Percentiles rank a stretch among this genome's conserved stretches.
Conservation (phyloP, 2,113 vertebrate genomes). For the Chaenocephalus aceratus region DNA sequence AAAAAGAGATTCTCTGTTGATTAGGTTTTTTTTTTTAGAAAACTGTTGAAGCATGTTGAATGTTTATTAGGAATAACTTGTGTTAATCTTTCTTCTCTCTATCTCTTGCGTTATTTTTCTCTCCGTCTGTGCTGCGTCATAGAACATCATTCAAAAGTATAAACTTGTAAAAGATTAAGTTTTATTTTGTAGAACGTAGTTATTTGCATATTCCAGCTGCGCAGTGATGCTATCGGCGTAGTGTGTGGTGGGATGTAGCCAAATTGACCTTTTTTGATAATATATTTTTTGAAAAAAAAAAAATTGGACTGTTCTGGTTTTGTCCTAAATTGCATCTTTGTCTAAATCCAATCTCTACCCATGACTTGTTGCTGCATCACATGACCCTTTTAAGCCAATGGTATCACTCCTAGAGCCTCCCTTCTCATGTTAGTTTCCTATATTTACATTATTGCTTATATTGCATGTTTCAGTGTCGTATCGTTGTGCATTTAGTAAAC, state of each 20-base stretch:
- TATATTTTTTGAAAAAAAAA: slow-evolving; percentile 51
- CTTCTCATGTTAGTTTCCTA: slow-evolving; percentile 72
- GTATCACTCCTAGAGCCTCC: slow-evolving; percentile 84
- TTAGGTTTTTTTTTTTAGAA: slow-evolving; percentile 80
- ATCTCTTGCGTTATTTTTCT: slow-evolving; percentile 63
- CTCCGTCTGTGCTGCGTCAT: slow-evolving; percentile 80
- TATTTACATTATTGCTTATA: slow-evolving; percentile 76
- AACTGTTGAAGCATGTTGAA: slow-evolving; percentile 85
- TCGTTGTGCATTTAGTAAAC: slow-evolving; percentile 72
- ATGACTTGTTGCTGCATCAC: slow-evolving; percentile 83
- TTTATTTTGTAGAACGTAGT: slow-evolving; percentile 68
- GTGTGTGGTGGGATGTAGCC: slow-evolving; percentile 81
- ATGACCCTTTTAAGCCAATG: slow-evolving; percentile 87
- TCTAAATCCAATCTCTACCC: slow-evolving; percentile 84
- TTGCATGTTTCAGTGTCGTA: slow-evolving; percentile 80
- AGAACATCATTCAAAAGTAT: slow-evolving; percentile 71
- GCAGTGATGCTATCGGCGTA: slow-evolving; percentile 82
- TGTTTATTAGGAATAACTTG: slow-evolving; percentile 80
- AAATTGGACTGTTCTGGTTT: slow-evolving; percentile 68
- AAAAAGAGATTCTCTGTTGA: slow-evolving; percentile 73
- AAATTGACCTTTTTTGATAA: slow-evolving; percentile 63
- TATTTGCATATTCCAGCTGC: slow-evolving; percentile 72
- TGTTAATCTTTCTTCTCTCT: slow-evolving; percentile 71
- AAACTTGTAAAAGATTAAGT: slow-evolving; percentile 60
- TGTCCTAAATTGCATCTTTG: slow-evolving; percentile 69